Evolutionary conservation across 1,140 invertebrate genomes (phyloP), one percentile per base, ranked within the genome.

Genomic region (Pseudoatta argentina): DNA sequence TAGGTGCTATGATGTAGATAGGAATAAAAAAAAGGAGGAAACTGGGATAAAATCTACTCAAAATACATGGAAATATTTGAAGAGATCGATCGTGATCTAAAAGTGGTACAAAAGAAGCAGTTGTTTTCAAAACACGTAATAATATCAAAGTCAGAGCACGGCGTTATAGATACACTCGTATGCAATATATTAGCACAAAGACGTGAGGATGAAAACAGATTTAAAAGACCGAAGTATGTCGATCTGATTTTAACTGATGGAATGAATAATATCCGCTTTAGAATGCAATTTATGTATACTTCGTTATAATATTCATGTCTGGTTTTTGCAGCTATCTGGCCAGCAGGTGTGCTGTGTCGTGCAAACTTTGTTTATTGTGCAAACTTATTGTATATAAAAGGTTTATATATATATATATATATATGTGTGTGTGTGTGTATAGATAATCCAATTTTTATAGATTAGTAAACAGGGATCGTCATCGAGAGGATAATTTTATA

Each of bases 61-160:
- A 83, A 73, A 75, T 83, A 44, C 27, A n/a, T 39, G 39, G 79
- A 73, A 75, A 75, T 24, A 57, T 24, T n/a, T 16, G 69, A 16
- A 24, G 48, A 51, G 69, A 83, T 83, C 79, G 55, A 83, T 83
- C 14, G 55, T 24, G 69, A 83, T 75, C 61, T 83, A 51, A 73
- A 61, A 61, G 39, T 73, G 79, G 18, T 51, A 61, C 55, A 61
- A 83, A 75, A 14, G n/a, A 24, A 61, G 2, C 18, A 24, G 24
- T 21, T 44, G 8, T 44, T 10, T 44, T 44, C 2, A 44, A 44
- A 44, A 44, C 39, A 44, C 39, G 8, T 44, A 7, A 44, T 44
- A 44, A 44, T 44, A 51, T 82, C 21, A 48, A 73, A 82, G 55
- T 57, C 21, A 24, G 66, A 39, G 55, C 21, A 39, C 44, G n/a